Evolutionary conservation across 2,113 vertebrate species (phyloP).

Genomic region (Phylloscopus trochilus): DNA sequence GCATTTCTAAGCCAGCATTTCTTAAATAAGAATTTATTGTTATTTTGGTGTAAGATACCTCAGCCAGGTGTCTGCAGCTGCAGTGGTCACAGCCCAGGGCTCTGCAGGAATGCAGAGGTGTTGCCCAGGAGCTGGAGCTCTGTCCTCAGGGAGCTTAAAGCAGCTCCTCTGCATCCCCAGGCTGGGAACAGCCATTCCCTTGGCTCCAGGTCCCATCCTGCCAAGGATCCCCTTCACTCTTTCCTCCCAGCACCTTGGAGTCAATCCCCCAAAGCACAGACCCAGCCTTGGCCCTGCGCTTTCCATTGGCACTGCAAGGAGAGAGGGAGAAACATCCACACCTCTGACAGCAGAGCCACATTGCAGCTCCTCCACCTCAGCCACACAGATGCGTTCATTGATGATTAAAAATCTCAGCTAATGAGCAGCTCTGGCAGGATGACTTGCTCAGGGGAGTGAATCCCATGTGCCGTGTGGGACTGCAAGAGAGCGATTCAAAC

Average conservation of each 20-base stretch:
- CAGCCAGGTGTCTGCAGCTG: not conserved
- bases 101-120: not conserved
- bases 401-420: not conserved
- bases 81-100: not conserved
- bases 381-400: rapidly evolving
- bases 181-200: conserved; percentile 29
- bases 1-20: too few species aligned
- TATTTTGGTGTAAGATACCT: not conserved
- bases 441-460: not conserved
- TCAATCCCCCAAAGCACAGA: not conserved
- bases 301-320: not conserved
- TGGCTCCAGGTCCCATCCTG: conserved; percentile 44
- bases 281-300: rapidly evolving
- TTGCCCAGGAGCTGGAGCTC: not conserved
- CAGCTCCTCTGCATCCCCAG: not conserved
- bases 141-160: not conserved
- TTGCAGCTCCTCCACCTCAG: not conserved
- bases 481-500: not conserved
- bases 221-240: conserved; percentile 15
- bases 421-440: not conserved
- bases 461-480: not conserved
- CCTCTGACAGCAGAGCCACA: not conserved
- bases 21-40: too few species aligned
- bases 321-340: not conserved
- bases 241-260: not conserved